A percentile compares a stretch with the other conserved stretches of the same genome.
Evolutionary conservation across 2,797 vertebrate species (phyloP).

Genomic region (Chiloscyllium punctatum): DNA sequence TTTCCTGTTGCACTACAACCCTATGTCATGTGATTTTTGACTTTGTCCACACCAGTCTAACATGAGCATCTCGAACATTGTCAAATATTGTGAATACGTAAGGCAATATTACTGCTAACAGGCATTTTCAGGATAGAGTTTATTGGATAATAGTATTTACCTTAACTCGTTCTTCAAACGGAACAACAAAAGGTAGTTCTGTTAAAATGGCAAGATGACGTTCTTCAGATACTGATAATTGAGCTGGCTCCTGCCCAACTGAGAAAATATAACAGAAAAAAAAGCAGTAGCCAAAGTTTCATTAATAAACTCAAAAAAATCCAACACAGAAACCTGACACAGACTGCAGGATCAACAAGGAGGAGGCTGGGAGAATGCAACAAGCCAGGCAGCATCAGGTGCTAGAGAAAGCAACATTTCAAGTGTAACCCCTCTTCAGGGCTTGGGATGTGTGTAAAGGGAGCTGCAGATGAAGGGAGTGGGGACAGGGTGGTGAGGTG

Average conservation of each 20-base stretch:
- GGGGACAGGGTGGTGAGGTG: too few relatives aligned
- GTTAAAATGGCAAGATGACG: conserved; percentile 93
- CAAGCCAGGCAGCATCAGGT: too few relatives aligned
- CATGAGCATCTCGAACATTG: too few relatives aligned
- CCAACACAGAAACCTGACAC: background rate
- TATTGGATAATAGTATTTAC: conserved; percentile 54
- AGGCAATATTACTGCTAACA: background rate
- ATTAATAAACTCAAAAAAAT: background rate
- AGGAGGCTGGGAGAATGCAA: background rate
- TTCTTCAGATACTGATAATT: conserved; percentile 92
- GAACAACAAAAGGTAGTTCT: conserved; percentile 93
- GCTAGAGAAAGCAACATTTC: too few relatives aligned
- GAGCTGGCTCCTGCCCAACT: conserved; percentile 89
- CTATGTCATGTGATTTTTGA: too few relatives aligned
- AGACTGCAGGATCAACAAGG: too few relatives aligned
- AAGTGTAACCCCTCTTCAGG: too few relatives aligned
- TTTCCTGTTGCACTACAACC: too few relatives aligned
- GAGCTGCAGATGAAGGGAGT: too few relatives aligned
- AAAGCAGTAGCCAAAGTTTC: background rate
- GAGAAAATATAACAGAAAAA: conserved; percentile 41
- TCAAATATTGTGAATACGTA: background rate
- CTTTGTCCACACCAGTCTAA: too few relatives aligned
- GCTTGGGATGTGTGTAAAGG: too few relatives aligned
- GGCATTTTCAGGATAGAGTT: background rate
- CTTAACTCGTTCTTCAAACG: conserved; percentile 98